Evolutionary conservation across 2,797 vertebrate species (phyloP), one percentile per base, ranked within the genome.

Genomic region (Karalla daura): DNA sequence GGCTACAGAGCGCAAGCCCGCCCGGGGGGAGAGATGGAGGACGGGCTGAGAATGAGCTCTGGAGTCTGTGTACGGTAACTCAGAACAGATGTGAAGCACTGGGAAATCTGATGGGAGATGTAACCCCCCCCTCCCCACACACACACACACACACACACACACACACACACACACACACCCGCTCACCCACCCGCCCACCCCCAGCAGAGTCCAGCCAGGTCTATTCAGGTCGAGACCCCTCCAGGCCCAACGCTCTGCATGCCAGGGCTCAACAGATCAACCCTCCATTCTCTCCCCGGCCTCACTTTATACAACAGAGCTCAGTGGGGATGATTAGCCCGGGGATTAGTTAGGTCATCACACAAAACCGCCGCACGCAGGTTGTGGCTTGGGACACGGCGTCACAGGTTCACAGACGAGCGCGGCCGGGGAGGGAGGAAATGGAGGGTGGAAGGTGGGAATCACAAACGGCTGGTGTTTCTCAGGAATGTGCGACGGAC

Each of bases 261-360:
- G 78, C 63, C 84, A 69, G 47, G 32, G 72, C 67, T 86, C 70
- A 78, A 78, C 74, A 85, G 83, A 89, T 86, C 81, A 76, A 63
- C 35, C 54, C 63, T 66, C 81, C 69, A 81, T 77, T 84, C 77
- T 82, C 55, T 58, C 61, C 67, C 80, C 49, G 61, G 54, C 50
- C 62, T 78, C 78, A 72, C 74, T 78, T 63, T 63, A 79, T 65
- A 69, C 75, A 73, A 69, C 76, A 75, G 45, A 78, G 61, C 78
- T 78, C 39, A 68, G 40, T 62, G 78, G 67, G 79, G 63, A 65
- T 69, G 70, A 87, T 87, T 77, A 87, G 78, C 74, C 70, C 33
- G 36, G 33, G 72, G 84, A 89, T 88, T 76, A 87, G 71, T 63
- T 43, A 36, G 66, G 68, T 81, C 72, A 66, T 70, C 53, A 83